Evolutionary conservation across 30 jellyfish, hydroid and myxozoan genomes (phyloP).

Genomic region (Sanderia malayensis): DNA sequence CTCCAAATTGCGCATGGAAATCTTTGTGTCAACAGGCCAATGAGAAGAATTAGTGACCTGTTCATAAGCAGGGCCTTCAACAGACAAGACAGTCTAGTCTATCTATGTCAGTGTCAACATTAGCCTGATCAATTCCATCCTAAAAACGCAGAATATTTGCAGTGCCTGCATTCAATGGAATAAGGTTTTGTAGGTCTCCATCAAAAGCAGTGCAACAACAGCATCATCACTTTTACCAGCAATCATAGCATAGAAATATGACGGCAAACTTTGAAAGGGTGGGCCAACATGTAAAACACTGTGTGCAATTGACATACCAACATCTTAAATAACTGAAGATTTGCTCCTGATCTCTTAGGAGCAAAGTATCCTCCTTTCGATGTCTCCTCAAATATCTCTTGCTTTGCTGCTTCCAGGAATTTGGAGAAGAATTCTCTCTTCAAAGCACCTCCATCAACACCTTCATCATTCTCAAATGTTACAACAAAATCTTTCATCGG

Average conservation of each 20-base stretch:
- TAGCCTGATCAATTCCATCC: not conserved
- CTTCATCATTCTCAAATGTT: not conserved
- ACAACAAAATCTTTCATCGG: not conserved
- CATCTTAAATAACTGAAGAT: slow-evolving; percentile 14
- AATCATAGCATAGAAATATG: not conserved
- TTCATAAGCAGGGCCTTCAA: slow-evolving; percentile 50
- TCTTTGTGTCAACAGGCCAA: too few species aligned
- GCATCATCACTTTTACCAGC: not conserved
- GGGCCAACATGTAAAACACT: slow-evolving; percentile 25
- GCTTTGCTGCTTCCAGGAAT: not conserved
- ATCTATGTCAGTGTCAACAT: not conserved
- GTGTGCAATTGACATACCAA: slow-evolving; percentile 39
- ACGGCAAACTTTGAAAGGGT: not conserved
- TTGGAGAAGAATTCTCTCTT: not conserved
- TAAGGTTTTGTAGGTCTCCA: not conserved
- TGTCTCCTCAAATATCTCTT: not conserved
- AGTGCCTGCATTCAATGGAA: slow-evolving; percentile 31
- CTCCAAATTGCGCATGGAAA: slow-evolving; percentile 4
- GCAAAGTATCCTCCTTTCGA: not conserved
- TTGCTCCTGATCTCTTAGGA: slow-evolving; percentile 46
- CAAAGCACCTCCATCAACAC: not conserved
- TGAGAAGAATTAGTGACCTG: slow-evolving; percentile 21
- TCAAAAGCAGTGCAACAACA: not conserved
- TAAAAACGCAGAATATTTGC: slow-evolving; percentile 2
- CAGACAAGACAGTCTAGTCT: not conserved